phyloP scores from a whole-genome alignment of 1,140 invertebrate genomes.

The Diploscapter pachys region DNA sequence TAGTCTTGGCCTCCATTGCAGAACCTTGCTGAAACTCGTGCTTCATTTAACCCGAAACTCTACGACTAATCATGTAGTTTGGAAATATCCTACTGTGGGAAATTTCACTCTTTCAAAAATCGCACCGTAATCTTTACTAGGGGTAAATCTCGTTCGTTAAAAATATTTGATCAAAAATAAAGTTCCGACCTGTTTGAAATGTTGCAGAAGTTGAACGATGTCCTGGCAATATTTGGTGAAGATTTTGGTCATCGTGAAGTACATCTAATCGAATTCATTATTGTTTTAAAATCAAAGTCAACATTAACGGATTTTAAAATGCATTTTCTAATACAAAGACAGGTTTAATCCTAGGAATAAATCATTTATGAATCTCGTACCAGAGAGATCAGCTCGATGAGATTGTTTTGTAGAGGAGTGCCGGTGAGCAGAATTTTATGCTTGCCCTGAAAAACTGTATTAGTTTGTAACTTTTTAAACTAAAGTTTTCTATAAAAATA shows the following conservation, averaged over 20 bases:
- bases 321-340: too few species aligned
- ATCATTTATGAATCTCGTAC: not conserved
- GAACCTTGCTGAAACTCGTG: conserved; percentile 8
- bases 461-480: not conserved
- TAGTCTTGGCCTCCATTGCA: conserved; percentile 42
- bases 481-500: too few species aligned
- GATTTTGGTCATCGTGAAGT: conserved; percentile 91
- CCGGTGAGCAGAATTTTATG: conserved; percentile 60
- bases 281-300: too few species aligned
- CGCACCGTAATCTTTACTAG: too few species aligned
- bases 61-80: too few species aligned
- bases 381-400: conserved; percentile 71
- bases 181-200: conserved; percentile 58
- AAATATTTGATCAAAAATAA: conserved; percentile 3
- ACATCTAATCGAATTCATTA: conserved; percentile 61
- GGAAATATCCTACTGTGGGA: too few species aligned
- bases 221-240: conserved; percentile 83
- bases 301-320: too few species aligned
- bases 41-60: not conserved
- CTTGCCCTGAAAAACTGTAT: conserved; percentile 12
- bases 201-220: conserved; percentile 77
- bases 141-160: too few species aligned
- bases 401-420: conserved; percentile 80
- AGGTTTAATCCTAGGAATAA: too few species aligned
- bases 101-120: too few species aligned